Evolutionary conservation across 2,888 invertebrate genomes (phyloP).

Genomic region (Drosophila seclusa): DNA sequence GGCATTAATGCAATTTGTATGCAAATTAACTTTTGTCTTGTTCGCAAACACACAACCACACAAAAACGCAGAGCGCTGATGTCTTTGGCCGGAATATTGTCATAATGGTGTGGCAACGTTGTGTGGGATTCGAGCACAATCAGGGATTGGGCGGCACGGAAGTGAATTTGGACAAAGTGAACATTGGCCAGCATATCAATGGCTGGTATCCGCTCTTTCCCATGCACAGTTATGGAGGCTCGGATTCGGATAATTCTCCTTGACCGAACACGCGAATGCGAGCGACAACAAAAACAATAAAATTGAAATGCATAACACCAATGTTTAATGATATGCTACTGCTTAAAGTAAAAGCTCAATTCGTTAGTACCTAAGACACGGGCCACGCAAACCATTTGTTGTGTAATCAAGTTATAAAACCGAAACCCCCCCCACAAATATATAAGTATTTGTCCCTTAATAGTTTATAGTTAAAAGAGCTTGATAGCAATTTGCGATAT

Average conservation of each 20-base stretch:
- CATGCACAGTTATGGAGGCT: slow-evolving; percentile 92
- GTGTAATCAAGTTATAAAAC: slow-evolving; percentile 30
- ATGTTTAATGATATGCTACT: slow-evolving; percentile 48
- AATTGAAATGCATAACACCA: slow-evolving; percentile 62
- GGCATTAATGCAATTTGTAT: slow-evolving; percentile 59
- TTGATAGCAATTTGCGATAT: slow-evolving; percentile 39
- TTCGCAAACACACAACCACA: slow-evolving; percentile 6
- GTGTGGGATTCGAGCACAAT: slow-evolving; percentile 95
- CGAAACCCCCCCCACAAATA: slow-evolving; percentile 5
- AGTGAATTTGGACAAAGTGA: slow-evolving; percentile 92
- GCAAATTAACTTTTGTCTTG: slow-evolving; percentile 49
- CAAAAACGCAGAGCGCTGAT: slow-evolving; percentile 87
- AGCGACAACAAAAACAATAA: slow-evolving; percentile 54
- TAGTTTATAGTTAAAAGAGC: slow-evolving; percentile 53
- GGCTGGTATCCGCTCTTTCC: slow-evolving; percentile 97
- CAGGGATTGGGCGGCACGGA: slow-evolving; percentile 93
- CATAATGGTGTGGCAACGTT: slow-evolving; percentile 96
- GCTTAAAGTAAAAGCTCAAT: slow-evolving; percentile 71
- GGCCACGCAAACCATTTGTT: slow-evolving; percentile 31
- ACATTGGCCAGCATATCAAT: slow-evolving; percentile 91
- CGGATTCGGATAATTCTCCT: slow-evolving; percentile 86
- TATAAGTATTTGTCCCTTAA: slow-evolving; percentile 16
- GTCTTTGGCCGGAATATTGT: slow-evolving; percentile 92
- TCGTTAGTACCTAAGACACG: slow-evolving; percentile 71
- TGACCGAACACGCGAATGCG: slow-evolving; percentile 83